Base-by-base conservation (phyloP, 1,140 invertebrate species). In the Eumaeus atala region DNA sequence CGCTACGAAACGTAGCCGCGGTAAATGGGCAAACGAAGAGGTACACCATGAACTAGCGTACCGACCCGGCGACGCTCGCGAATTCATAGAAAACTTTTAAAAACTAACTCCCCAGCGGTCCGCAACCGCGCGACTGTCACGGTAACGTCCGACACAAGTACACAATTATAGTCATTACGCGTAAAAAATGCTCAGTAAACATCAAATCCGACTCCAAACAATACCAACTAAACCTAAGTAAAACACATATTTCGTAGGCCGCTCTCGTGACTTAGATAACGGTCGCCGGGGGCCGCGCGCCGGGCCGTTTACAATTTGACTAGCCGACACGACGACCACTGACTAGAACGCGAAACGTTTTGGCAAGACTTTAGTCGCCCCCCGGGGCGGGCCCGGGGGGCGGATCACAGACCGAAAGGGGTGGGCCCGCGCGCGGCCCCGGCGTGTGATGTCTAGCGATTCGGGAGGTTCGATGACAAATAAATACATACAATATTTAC, bases 401-500 rank as follows among this genome's bases (percentile, higher is more conserved):
- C 36, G 34, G 56, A 50, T 50, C 48, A 50, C 48, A 50, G 48
- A 50, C 14, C 53, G 50, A 56, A 36, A 54, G 44, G 9, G 12
- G 21, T 34, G 59, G 57, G n/a, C 12, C 48, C 51, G 21, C 55
- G 37, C 35, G 36, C 54, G 54, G 47, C 42, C 56, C 48, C 28
- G 40, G 16, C 49, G 57, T 73, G 71, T 69, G 70, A 80, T 72
- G 70, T 40, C 21, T 28, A 28, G 21, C 21, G 21, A 28, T 28
- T 9, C 40, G 40, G 40, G 40, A 44, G 40, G 40, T 44, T 44
- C 40, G 40, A 65, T 72, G 61, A 61, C 58, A 74, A 79, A 78
- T 67, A 66, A 76, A 83, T 75, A 75, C 70, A 70, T 78, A 82
- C 78, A 82, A 80, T 84, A 84, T 84, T 80, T 84, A 84, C 80